Evolutionary conservation across 2,113 vertebrate genomes (phyloP).

Genomic region (Rutilus rutilus): DNA sequence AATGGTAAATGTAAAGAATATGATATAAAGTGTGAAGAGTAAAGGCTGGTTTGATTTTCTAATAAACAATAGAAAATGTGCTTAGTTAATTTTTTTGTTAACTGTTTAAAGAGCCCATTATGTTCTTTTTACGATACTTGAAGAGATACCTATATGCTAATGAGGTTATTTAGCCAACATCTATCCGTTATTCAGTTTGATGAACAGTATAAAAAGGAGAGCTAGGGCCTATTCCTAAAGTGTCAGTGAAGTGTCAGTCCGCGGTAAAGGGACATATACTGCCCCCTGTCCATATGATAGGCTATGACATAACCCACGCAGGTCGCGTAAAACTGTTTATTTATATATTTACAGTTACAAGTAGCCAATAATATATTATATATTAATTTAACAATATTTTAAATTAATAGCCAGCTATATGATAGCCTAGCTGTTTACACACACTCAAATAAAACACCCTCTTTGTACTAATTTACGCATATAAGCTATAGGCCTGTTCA

Average conservation of each 20-base stretch:
- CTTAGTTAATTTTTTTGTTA: neutral
- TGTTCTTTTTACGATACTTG: neutral
- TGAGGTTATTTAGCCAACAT: neutral
- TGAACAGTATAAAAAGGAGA: neutral
- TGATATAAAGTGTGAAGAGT: neutral
- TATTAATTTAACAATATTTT: neutral
- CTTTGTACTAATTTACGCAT: neutral
- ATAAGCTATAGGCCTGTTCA: neutral
- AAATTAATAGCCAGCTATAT: neutral
- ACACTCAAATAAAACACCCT: neutral
- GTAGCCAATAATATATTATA: neutral
- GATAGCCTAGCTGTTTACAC: neutral
- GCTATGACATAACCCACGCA: conserved; percentile 14
- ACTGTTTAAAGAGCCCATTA: neutral
- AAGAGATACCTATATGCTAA: neutral
- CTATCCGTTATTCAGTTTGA: neutral
- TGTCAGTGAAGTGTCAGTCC: neutral
- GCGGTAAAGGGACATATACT: neutral
- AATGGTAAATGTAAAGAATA: neutral
- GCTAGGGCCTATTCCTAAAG: neutral
- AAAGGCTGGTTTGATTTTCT: neutral
- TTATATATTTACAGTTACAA: neutral
- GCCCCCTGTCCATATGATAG: conserved; percentile 19
- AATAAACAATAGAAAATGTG: neutral
- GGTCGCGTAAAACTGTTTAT: neutral